phyloP scores from a whole-genome alignment of 2,888 invertebrate species.

The Hirtodrosophila cameraria region DNA sequence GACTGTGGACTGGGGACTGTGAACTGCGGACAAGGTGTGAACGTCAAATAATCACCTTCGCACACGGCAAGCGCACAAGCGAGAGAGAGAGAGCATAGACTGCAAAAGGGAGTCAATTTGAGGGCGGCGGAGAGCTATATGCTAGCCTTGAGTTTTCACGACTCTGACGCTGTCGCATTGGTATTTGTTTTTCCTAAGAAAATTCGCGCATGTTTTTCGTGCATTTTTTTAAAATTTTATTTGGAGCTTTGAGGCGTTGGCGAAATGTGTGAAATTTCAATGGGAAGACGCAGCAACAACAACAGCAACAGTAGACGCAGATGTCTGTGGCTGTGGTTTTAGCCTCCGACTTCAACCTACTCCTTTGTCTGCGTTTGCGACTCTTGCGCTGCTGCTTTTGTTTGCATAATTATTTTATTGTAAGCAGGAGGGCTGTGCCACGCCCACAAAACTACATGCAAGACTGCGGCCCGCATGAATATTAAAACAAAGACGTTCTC shows the following conservation, averaged over 20 bases:
- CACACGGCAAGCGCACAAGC: constrained; percentile 60
- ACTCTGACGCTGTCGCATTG: constrained; percentile 30
- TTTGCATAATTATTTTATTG: constrained; percentile 78
- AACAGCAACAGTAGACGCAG: constrained; percentile 17
- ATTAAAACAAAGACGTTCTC: constrained; percentile 66
- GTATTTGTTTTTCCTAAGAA: constrained; percentile 70
- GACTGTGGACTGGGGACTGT: constrained; percentile 18
- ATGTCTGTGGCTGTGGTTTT: constrained; percentile 43
- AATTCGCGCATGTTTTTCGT: constrained; percentile 52
- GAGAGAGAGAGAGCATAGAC: background rate
- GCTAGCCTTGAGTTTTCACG: constrained; percentile 33
- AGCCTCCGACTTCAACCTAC: constrained; percentile 1
- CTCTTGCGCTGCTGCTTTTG: constrained; percentile 43
- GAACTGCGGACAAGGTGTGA: constrained; percentile 75
- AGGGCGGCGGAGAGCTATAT: constrained; percentile 12
- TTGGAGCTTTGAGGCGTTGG: constrained; percentile 23
- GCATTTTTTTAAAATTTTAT: constrained; percentile 9
- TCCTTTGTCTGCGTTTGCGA: constrained; percentile 18
- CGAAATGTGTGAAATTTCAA: constrained; percentile 69
- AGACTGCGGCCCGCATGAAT: constrained; percentile 64
- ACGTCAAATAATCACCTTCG: constrained; percentile 76
- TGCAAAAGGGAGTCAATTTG: constrained; percentile 20
- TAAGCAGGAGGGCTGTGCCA: constrained; percentile 34
- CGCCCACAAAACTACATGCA: constrained; percentile 53
- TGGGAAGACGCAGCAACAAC: constrained; percentile 44